These are phyloP conservation scores for Protodeltote pygarga DNA, from an alignment of 2,888 invertebrate species.

Conservation along the genomic window DNA sequence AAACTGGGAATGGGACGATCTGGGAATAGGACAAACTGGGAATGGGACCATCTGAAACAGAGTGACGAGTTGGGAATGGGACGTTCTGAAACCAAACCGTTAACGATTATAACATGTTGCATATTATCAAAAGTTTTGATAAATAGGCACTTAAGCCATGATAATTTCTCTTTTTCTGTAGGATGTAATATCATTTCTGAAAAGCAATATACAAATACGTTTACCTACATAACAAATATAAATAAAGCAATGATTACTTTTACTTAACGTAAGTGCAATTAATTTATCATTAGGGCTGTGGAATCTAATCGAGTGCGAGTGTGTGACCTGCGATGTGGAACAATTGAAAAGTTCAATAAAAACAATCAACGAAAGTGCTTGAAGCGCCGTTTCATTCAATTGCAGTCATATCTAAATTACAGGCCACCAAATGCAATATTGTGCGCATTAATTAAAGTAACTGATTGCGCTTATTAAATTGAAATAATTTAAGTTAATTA, in stretches of 20 bases:
- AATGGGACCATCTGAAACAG: too few relatives aligned
- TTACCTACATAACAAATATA: background rate
- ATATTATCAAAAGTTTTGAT: too few relatives aligned
- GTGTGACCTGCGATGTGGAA: slow-evolving; percentile 10
- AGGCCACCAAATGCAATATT: slow-evolving; percentile 19
- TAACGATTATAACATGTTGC: too few relatives aligned
- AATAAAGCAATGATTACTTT: background rate
- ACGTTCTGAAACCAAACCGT: too few relatives aligned
- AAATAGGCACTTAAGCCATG: too few relatives aligned
- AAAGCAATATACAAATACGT: slow-evolving; percentile 2
- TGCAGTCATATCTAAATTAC: slow-evolving; percentile 33
- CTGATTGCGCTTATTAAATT: slow-evolving; percentile 10
- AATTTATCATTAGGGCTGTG: slow-evolving; percentile 10
- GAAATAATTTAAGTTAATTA: slow-evolving; percentile 12
- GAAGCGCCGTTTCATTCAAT: slow-evolving; percentile 42
- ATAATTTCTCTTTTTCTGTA: too few relatives aligned
- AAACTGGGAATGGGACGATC: too few relatives aligned
- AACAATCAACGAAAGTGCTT: slow-evolving; percentile 44
- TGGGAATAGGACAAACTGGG: too few relatives aligned
- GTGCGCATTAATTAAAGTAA: slow-evolving; percentile 18
- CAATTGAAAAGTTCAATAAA: slow-evolving; percentile 44
- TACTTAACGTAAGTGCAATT: slow-evolving; percentile 13
- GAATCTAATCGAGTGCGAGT: slow-evolving; percentile 6
- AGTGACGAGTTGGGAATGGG: too few relatives aligned
- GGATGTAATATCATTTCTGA: too few relatives aligned